phyloP scores from a whole-genome alignment of 2,888 invertebrate genomes.

The Trachelus troglodyta region DNA sequence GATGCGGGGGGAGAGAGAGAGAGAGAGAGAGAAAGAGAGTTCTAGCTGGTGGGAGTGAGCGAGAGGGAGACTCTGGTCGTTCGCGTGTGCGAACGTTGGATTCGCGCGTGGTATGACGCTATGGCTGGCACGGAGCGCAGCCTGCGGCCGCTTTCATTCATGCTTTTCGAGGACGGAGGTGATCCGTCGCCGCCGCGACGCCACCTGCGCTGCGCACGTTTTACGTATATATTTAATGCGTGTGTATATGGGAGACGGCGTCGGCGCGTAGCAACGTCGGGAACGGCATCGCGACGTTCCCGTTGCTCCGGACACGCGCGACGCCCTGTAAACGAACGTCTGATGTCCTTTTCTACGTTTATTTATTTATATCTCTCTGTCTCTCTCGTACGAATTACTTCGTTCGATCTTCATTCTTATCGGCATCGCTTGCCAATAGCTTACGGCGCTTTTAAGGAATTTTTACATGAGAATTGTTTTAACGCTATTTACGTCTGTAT shows the following conservation, averaged over 20 bases:
- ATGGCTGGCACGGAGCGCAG: slow-evolving; percentile 9
- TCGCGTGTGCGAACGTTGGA: slow-evolving; percentile 4
- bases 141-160: slow-evolving; percentile 53
- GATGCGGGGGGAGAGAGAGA: background rate
- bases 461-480: background rate
- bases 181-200: slow-evolving; percentile 30
- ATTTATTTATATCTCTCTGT: background rate
- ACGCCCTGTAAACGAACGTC: slow-evolving; percentile 2
- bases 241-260: background rate
- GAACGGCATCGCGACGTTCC: slow-evolving; percentile 11
- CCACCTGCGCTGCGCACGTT: slow-evolving; percentile 34
- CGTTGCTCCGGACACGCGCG: slow-evolving; percentile 3
- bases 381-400: background rate
- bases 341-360: background rate
- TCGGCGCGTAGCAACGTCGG: slow-evolving; percentile 17
- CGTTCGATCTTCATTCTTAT: background rate
- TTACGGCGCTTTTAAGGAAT: background rate
- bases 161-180: slow-evolving; percentile 49
- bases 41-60: background rate
- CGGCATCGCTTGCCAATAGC: background rate
- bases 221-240: background rate
- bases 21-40: background rate
- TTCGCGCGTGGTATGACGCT: background rate
- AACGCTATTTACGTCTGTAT: background rate
- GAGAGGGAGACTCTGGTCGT: slow-evolving; percentile 1